Conservation (phyloP, 2,113 vertebrate genomes). For the Platanista minor region DNA sequence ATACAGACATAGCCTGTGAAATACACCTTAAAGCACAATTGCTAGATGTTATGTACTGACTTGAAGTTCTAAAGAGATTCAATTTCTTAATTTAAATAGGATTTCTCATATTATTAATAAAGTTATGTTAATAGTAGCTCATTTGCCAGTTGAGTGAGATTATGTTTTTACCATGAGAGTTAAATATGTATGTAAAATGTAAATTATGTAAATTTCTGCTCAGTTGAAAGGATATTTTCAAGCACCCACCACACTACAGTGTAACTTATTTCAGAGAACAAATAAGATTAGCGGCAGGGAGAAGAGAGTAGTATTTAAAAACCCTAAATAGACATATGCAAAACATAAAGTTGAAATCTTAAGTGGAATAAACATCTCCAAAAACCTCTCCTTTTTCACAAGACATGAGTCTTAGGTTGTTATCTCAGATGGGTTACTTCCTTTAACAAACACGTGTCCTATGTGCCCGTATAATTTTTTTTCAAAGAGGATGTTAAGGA, state of each 20-base stretch:
- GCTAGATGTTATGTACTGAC: background rate
- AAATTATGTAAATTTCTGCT: slow-evolving; percentile 25
- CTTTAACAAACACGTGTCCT: background rate
- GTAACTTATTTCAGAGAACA: background rate
- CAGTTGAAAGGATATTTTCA: slow-evolving; percentile 39
- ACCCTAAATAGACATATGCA: background rate
- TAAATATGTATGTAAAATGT: slow-evolving; percentile 46
- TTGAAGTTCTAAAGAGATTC: background rate
- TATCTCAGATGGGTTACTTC: background rate
- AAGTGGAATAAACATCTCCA: background rate
- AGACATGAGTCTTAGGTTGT: background rate
- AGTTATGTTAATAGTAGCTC: slow-evolving; percentile 16
- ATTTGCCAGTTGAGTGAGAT: slow-evolving; percentile 46
- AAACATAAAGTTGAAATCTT: background rate
- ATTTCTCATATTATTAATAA: slow-evolving; percentile 48
- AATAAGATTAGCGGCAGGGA: background rate
- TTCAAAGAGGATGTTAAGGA: background rate
- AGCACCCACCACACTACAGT: background rate
- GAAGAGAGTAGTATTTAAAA: background rate
- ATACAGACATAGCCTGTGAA: background rate
- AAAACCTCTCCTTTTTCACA: background rate
- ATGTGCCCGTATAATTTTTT: background rate
- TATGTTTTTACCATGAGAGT: slow-evolving; percentile 46
- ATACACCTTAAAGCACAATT: background rate
- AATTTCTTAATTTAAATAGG: slow-evolving; percentile 32